These are phyloP conservation scores for Arvicanthis niloticus DNA, from an alignment of 2,113 vertebrate species.

Conservation along the genomic window DNA sequence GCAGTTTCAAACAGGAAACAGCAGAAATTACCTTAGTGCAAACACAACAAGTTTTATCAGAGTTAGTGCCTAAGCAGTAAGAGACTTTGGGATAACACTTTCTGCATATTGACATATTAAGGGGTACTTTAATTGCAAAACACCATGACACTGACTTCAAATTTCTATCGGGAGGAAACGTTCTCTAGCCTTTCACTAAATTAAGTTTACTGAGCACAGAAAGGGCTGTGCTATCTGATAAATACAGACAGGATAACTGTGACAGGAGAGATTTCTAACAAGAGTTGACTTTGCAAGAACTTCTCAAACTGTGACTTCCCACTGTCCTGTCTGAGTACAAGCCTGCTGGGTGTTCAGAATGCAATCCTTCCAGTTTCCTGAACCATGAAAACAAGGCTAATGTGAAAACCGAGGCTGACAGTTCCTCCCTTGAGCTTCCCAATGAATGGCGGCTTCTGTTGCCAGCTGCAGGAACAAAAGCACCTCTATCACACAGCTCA, in stretches of 20 bases:
- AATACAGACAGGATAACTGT: background rate
- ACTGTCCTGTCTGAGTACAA: conserved; percentile 25
- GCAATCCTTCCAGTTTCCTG: conserved; percentile 40
- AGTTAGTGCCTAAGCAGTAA: conserved; percentile 49
- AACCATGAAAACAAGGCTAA: conserved; percentile 44
- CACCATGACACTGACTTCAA: background rate
- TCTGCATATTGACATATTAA: background rate
- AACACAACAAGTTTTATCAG: conserved; percentile 46
- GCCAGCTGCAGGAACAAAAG: conserved; percentile 62
- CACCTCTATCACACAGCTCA: background rate
- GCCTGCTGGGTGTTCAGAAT: conserved; percentile 24
- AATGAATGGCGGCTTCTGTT: conserved; percentile 30
- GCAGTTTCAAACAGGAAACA: conserved; percentile 84
- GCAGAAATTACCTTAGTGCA: conserved; percentile 74
- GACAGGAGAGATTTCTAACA: conserved; percentile 10
- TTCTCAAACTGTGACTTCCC: conserved; percentile 22
- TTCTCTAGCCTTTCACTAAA: background rate
- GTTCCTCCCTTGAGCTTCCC: background rate
- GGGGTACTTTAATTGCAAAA: conserved; percentile 49
- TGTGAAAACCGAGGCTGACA: conserved; percentile 58
- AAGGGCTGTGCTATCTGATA: background rate
- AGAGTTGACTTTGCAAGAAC: conserved; percentile 44
- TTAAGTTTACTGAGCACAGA: conserved; percentile 3
- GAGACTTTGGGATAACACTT: conserved; percentile 22
- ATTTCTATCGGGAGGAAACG: conserved; percentile 64